phyloP scores from a whole-genome alignment of 2,797 vertebrate species.

The Sarcoramphus papa region DNA sequence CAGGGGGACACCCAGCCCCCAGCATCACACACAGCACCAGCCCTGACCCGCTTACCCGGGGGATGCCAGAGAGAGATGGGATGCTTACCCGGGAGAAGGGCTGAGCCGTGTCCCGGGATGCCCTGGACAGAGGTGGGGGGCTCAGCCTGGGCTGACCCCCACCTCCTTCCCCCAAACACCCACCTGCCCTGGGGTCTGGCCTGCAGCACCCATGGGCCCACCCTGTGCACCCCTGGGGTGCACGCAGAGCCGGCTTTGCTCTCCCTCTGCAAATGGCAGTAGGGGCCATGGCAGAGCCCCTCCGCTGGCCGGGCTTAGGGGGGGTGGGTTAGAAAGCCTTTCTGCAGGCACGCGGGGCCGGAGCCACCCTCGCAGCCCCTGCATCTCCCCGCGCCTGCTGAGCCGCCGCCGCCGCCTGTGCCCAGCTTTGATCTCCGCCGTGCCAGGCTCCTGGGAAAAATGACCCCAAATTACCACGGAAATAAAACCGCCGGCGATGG shows the following conservation, averaged over 20 bases:
- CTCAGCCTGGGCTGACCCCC: background rate
- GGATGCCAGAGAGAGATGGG: background rate
- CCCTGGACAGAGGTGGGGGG: background rate
- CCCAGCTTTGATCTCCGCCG: background rate
- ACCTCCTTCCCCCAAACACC: background rate
- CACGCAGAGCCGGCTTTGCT: background rate
- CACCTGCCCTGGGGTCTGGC: no score
- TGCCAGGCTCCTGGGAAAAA: background rate
- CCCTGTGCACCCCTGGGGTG: background rate
- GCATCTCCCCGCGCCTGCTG: background rate
- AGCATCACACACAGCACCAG: background rate
- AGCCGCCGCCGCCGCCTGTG: background rate
- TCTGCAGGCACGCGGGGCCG: accelerated
- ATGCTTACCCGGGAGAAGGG: background rate
- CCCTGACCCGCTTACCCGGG: accelerated
- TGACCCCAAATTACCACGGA: background rate
- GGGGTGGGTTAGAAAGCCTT: background rate
- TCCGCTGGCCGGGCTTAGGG: no score
- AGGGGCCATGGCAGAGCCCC: background rate
- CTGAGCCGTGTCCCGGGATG: background rate
- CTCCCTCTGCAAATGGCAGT: background rate
- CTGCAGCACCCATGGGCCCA: background rate
- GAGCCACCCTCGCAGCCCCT: background rate
- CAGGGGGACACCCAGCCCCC: background rate
- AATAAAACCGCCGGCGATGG: background rate